Base-by-base conservation (phyloP, 2,113 vertebrate genomes). In the Galbula dea region DNA sequence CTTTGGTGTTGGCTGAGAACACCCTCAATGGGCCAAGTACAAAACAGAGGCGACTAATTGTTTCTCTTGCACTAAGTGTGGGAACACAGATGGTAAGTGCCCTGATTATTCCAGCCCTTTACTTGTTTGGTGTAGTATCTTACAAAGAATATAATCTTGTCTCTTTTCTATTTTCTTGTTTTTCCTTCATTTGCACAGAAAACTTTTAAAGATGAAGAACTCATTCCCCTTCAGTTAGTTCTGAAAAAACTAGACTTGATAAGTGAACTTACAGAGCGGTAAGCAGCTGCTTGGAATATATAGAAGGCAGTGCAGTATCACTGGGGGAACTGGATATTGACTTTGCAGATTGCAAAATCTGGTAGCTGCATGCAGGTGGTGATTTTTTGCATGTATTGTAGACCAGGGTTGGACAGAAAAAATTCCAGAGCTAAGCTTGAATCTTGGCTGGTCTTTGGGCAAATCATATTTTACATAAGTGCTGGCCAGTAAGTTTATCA, bases 171-270 rank as follows among this genome's bases (percentile, higher is more conserved):
- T 10, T 19, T 2, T 30, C 12, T 55, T 14, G n/a, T 23, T 43
- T 52, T 29, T 0, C 3, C 9, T 79, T 78, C 1, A 6, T 74
- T 89, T 93, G 41, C 22, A 8, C 83, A 99, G 99, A 99, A 99
- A 98, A 99, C 99, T 2, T 99, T 99, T 94, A 99, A 98, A 97
- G 99, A 99, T 77, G 99, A 99, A 96, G 99, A 99, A 89, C 98
- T 99, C 65, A 91, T 98, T 89, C 98, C 98, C 1, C 97, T 99
- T 92, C 99, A 99, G 94, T 97, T 99, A 76, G 98, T 99, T 73
- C 96, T 99, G 97, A 99, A 99, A 97, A 99, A 99, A 76, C 96
- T 99, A 84, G 99, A 99, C 95, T 97, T 99, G 81, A 99, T 99
- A 79, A 99, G 98, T 96, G 99, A 99, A 95, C 98, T 99, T 48